A percentile compares a stretch with the other conserved stretches of the same genome.
These are phyloP conservation scores for Scaptomyza montana DNA, from an alignment of 1,140 invertebrate genomes.

Conservation along the genomic window DNA sequence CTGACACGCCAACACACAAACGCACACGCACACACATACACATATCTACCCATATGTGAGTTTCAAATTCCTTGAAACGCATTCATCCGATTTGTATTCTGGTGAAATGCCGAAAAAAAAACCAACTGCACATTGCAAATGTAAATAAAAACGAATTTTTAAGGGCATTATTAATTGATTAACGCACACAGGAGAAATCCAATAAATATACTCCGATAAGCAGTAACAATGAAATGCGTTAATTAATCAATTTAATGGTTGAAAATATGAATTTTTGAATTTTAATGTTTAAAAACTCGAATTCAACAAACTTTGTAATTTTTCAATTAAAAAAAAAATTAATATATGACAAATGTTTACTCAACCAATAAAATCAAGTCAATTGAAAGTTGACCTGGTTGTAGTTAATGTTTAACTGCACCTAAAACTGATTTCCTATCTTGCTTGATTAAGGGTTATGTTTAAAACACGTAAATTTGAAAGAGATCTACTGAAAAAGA, in stretches of 20 bases:
- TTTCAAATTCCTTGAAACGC: neutral
- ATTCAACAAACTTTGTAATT: no score
- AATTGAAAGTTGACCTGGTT: neutral
- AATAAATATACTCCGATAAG: neutral
- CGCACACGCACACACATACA: slow-evolving; percentile 12
- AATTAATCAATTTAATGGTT: no score
- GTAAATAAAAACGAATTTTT: neutral
- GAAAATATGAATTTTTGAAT: no score
- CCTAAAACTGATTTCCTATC: neutral
- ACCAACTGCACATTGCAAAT: neutral
- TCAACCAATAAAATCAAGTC: slow-evolving; percentile 1
- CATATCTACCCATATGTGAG: neutral
- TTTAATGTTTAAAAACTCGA: no score
- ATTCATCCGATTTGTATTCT: neutral
- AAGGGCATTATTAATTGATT: neutral
- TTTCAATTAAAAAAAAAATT: no score
- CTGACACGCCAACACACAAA: slow-evolving; percentile 20
- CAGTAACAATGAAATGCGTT: neutral
- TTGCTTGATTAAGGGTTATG: slow-evolving; percentile 24
- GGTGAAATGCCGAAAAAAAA: neutral
- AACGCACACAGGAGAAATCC: neutral
- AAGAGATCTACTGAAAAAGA: neutral
- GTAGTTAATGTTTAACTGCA: slow-evolving; percentile 2
- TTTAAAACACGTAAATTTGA: slow-evolving; percentile 9
- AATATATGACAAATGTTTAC: slow-evolving; percentile 14